These are phyloP conservation scores for Bellardia bayeri DNA, from an alignment of 2,888 invertebrate genomes.

Conservation along the genomic window DNA sequence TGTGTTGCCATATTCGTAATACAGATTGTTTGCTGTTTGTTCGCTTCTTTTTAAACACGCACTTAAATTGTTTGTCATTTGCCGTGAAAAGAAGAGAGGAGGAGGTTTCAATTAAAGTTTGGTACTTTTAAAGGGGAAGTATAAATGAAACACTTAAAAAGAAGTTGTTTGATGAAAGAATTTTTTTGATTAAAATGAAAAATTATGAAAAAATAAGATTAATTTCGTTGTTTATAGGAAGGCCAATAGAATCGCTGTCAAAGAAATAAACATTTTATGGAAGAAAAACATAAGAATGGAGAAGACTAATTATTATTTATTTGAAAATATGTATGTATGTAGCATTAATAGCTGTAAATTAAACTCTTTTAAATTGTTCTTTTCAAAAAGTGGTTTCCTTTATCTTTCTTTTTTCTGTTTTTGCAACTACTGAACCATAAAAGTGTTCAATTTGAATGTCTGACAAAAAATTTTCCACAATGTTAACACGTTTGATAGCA, in stretches of 20 bases:
- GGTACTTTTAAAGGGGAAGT: background rate
- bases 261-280: too few relatives aligned
- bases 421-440: background rate
- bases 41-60: background rate
- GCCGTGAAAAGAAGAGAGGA: background rate
- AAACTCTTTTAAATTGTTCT: too few relatives aligned
- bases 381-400: too few relatives aligned
- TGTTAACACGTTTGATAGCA: background rate
- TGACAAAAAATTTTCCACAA: background rate
- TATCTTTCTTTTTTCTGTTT: background rate
- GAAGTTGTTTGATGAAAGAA: slow-evolving; percentile 8
- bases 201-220: background rate
- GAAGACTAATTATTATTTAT: too few relatives aligned
- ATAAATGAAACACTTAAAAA: slow-evolving; percentile 3
- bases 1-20: slow-evolving; percentile 22
- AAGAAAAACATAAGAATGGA: too few relatives aligned
- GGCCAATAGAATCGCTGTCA: too few relatives aligned
- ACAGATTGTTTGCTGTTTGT: background rate
- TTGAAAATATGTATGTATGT: too few relatives aligned
- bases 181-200: background rate
- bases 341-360: too few relatives aligned
- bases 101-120: background rate
- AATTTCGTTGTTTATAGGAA: background rate
- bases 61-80: slow-evolving; percentile 3
- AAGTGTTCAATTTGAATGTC: background rate